Base-by-base conservation (phyloP, 2,888 invertebrate species). In the Agrochola macilenta region DNA sequence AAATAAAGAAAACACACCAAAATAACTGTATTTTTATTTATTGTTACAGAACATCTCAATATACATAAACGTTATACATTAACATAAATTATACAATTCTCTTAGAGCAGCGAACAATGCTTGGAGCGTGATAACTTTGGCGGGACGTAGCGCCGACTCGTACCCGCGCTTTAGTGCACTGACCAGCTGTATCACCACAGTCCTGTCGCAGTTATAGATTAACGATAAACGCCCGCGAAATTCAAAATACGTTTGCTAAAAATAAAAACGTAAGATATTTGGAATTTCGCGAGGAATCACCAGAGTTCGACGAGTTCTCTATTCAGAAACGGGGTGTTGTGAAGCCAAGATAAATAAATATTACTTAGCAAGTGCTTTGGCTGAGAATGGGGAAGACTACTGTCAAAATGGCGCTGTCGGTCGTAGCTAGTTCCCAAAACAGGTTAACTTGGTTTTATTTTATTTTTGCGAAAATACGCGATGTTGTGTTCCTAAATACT, bases 21-120 rank as follows among this genome's bases (percentile, higher is more conserved):
- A 71, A 63, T 49, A 77, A 82, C 71, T 30, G 52, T 43, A 49
- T 84, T 87, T 85, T 79, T 80, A 83, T 84, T 85, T 83, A 89
- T 84, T 87, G 35, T 70, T 69, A 83, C 68, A 84, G 81, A 86
- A 87, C 78, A 85, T 81, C 82, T 86, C 85, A 85, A 87, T 87
- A 87, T 88, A 90, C 86, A 89, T 82, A 70, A 75, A 79, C 5
- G 69, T 76, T 81, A 76, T 79, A 81, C 70, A 79, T 75, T 81
- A 84, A 82, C 68, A 84, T 79, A 82, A 81, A 84, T 89, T 82
- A 84, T 79, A 84, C 66, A 88, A 76, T 79, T 88, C 77, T 80
- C 75, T 88, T 82, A 88, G n/a, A 69, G 65, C 73, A 78, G 73
- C 75, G 70, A 83, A 74, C 68, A 87, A 49, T 76, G 81, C 69